Percentiles rank a stretch among this genome's conserved stretches.
Evolutionary conservation across 1,140 invertebrate species (phyloP).

Genomic region (Xylocopa sonorina): DNA sequence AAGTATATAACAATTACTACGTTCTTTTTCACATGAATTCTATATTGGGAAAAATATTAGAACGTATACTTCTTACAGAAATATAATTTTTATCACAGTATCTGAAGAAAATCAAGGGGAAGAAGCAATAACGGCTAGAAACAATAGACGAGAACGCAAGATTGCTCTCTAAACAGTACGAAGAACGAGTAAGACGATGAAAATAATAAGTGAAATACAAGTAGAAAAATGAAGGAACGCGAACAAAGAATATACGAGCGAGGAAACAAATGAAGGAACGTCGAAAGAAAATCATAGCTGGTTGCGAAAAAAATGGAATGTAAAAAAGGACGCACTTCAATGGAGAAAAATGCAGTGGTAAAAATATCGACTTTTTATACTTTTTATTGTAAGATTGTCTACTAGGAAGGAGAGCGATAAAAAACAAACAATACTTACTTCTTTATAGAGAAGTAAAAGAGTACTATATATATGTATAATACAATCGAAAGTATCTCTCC

Average conservation of each 20-base stretch:
- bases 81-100: neutral
- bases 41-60: neutral
- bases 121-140: neutral
- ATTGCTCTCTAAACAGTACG: neutral
- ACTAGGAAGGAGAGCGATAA: neutral
- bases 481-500: no score
- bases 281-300: neutral
- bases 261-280: slow-evolving; percentile 6
- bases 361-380: neutral
- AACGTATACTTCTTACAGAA: neutral
- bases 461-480: no score
- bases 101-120: neutral
- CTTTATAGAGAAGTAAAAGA: no score
- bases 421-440: no score
- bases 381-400: neutral
- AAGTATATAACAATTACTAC: no score
- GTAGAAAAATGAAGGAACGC: slow-evolving; percentile 1
- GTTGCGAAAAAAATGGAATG: slow-evolving; percentile 10
- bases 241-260: neutral
- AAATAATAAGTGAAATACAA: neutral
- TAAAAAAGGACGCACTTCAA: slow-evolving; percentile 5
- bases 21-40: neutral
- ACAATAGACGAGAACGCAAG: neutral
- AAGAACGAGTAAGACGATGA: neutral
- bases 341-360: neutral